Evolutionary conservation across 2,888 invertebrate species (phyloP), one percentile per base, ranked within the genome.

Genomic region (Lycophotia porphyrea): DNA sequence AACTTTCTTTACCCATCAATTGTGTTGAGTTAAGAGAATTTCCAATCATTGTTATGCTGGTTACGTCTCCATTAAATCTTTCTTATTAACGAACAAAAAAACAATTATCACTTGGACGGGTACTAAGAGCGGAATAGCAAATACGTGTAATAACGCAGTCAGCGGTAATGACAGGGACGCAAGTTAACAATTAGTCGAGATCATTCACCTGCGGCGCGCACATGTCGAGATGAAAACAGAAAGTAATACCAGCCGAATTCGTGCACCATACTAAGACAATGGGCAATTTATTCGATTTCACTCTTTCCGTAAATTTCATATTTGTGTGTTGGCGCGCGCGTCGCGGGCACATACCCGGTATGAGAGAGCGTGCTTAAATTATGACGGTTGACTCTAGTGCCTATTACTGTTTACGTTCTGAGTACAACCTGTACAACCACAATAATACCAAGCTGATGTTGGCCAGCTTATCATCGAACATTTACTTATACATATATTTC

Each of bases 211-310:
- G 89, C 81, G 64, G 77, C 68, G 81, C 88, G 90, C 92, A 93
- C 93, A 93, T 92, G 92, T 92, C 87, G 89, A 92, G 92, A 93
- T 92, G 91, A 92, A 94, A 95, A 94, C 95, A 93, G 95, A 96
- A 96, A 96, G 96, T 95, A 93, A 93, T 93, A 91, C 92, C 92
- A 88, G 88, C 94, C 92, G 91, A 95, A 95, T 94, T 93, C 94
- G 95, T 94, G 94, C 95, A 95, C 92, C 93, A 93, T 92, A 90
- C 89, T 88, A 89, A 91, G 87, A 95, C 95, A 96, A 96, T 96
- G 93, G 94, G 90, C 94, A 96, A 95, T 95, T 96, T 94, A 94
- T 95, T 93, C 94, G 94, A 95, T 96, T 96, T 95, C 96, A 95
- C 96, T 95, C 92, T 94, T 95, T 94, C 92, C 93, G 92, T 91